Conservation (phyloP, 2,888 invertebrate species). For the Ariolimax columbianus region DNA sequence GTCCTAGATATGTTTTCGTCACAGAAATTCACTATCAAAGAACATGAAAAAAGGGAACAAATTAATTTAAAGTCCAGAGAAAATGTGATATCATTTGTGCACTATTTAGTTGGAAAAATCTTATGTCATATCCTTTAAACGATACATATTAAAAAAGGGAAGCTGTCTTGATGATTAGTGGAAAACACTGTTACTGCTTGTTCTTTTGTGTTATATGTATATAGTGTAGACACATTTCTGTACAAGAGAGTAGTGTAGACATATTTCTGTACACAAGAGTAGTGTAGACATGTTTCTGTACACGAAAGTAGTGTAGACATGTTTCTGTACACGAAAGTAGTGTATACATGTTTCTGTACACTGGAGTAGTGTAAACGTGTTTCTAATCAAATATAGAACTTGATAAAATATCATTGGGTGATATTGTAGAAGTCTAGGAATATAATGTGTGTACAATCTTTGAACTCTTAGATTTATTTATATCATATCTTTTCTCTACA, state of each 20-base stretch:
- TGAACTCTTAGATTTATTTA: no score
- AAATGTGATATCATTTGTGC: background rate
- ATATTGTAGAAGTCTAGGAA: no score
- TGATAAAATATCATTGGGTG: background rate
- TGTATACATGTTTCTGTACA: no score
- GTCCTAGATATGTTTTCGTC: background rate
- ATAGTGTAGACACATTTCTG: background rate
- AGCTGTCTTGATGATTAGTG: background rate
- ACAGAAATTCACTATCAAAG: background rate
- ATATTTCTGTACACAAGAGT: no score
- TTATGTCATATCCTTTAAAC: background rate
- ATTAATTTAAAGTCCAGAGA: background rate
- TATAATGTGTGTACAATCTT: no score
- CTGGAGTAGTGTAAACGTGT: no score
- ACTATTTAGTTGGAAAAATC: background rate
- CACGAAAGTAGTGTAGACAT: no score
- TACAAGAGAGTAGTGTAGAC: no score
- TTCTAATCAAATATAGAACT: no score
- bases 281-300: no score
- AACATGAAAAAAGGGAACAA: background rate
- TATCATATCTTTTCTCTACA: no score
- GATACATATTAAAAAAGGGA: background rate
- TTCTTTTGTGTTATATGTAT: background rate
- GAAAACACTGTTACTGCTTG: background rate
- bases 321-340: no score